These are phyloP conservation scores for Nemoura dubitans DNA, from an alignment of 2,888 invertebrate genomes.

Conservation along the genomic window DNA sequence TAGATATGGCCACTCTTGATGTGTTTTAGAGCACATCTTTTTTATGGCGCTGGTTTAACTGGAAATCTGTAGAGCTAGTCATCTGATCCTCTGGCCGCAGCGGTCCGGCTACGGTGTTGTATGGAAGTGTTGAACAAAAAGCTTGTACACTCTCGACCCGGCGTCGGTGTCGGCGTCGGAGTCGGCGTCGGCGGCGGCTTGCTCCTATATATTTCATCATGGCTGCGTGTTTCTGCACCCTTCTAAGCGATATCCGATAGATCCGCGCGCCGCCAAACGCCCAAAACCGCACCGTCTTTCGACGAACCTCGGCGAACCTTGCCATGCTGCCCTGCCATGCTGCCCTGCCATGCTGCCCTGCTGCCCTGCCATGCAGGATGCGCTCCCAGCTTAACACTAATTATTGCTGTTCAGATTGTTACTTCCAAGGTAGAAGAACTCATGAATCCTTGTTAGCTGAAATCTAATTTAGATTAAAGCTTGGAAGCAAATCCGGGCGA, in stretches of 20 bases:
- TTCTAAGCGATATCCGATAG: slow-evolving; percentile 12
- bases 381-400: background rate
- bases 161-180: background rate
- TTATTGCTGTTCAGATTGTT: slow-evolving; percentile 16
- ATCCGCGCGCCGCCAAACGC: background rate
- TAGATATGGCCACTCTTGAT: slow-evolving; percentile 7
- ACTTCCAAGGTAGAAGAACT: slow-evolving; percentile 2
- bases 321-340: no score
- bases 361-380: background rate
- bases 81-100: background rate
- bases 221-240: background rate
- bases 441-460: background rate
- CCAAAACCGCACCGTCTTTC: background rate
- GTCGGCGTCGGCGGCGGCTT: background rate
- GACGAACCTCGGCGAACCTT: background rate
- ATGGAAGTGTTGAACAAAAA: background rate
- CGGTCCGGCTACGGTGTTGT: background rate
- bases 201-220: background rate
- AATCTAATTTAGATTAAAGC: slow-evolving; percentile 7
- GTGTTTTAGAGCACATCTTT: slow-evolving; percentile 25
- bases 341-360: no score
- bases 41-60: slow-evolving; percentile 26
- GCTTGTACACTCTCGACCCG: background rate
- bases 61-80: slow-evolving; percentile 14
- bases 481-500: background rate